Conservation (phyloP, 2,888 invertebrate species). For the Hypomecis punctinalis region DNA sequence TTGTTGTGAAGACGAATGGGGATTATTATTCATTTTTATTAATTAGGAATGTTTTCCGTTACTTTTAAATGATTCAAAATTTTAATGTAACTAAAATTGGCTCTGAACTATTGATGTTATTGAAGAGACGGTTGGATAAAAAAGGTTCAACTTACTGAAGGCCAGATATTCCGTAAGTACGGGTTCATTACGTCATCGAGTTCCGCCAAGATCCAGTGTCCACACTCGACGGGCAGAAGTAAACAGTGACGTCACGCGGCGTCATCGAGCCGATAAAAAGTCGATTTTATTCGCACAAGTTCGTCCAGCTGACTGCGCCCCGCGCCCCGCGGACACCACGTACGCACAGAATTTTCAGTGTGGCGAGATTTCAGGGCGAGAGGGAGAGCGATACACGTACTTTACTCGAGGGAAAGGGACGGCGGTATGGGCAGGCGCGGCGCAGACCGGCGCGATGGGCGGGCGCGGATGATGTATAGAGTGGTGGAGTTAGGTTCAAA, state of each 20-base stretch:
- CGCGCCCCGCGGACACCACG: conserved; percentile 60
- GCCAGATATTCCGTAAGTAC: conserved; percentile 17
- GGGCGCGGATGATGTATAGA: conserved; percentile 89
- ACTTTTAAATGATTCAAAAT: neutral
- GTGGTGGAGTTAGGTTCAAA: conserved; percentile 90
- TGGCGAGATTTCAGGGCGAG: conserved; percentile 75
- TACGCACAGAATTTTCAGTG: conserved; percentile 76
- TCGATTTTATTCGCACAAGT: conserved; percentile 84
- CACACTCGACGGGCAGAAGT: conserved; percentile 70
- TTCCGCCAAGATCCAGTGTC: conserved; percentile 65
- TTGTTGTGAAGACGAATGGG: conserved; percentile 48
- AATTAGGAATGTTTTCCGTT: conserved; percentile 15
- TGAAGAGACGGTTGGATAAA: neutral
- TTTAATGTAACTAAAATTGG: neutral
- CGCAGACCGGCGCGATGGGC: conserved; percentile 78
- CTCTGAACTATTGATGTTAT: neutral
- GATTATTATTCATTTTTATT: conserved; percentile 37
- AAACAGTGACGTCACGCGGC: conserved; percentile 85
- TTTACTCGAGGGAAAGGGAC: conserved; percentile 59
- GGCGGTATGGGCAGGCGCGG: conserved; percentile 58
- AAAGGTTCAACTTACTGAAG: conserved; percentile 8
- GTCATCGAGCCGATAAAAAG: conserved; percentile 84
- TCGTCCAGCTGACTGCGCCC: conserved; percentile 83
- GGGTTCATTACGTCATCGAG: conserved; percentile 57
- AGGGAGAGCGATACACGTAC: conserved; percentile 51